Evolutionary conservation across 2,113 vertebrate species (phyloP).

Genomic region (Mustela lutreola): DNA sequence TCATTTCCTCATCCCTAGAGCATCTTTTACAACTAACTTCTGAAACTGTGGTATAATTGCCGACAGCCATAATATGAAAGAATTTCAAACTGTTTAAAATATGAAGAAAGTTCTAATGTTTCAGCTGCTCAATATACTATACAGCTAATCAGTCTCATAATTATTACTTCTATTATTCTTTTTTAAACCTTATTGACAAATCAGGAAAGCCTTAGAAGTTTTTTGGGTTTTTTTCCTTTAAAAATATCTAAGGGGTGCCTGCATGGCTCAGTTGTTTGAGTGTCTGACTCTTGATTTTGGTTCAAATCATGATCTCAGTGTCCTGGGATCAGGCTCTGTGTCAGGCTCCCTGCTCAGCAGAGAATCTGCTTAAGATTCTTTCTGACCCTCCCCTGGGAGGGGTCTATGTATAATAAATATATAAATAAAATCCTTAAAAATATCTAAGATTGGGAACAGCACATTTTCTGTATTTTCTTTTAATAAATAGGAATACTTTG

Average conservation of each 20-base stretch:
- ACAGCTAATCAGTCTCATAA: constrained; percentile 23
- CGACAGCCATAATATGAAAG: neutral
- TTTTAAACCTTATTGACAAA: constrained; percentile 42
- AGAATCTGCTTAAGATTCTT: neutral
- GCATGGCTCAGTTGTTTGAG: neutral
- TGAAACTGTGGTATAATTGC: neutral
- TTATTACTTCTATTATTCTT: constrained; percentile 31
- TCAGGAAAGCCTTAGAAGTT: constrained; percentile 28
- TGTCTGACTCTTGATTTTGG: neutral
- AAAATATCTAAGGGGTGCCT: neutral
- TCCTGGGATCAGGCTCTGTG: neutral
- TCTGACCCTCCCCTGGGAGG: neutral
- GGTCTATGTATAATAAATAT: neutral
- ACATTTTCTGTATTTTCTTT: constrained; percentile 69
- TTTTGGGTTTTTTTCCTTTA: neutral
- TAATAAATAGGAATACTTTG: constrained; percentile 25
- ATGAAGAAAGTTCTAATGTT: neutral
- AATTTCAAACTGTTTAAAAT: neutral
- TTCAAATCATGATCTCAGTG: neutral
- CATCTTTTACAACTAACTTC: neutral
- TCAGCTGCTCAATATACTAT: neutral
- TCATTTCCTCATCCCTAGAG: neutral
- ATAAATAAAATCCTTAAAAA: constrained; percentile 52
- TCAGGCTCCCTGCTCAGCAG: neutral
- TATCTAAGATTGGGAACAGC: constrained; percentile 65